A percentile compares a stretch with the other conserved stretches of the same genome.
These are phyloP conservation scores for Arrhamphus sclerolepis DNA, from an alignment of 2,797 vertebrate species.

Conservation along the genomic window DNA sequence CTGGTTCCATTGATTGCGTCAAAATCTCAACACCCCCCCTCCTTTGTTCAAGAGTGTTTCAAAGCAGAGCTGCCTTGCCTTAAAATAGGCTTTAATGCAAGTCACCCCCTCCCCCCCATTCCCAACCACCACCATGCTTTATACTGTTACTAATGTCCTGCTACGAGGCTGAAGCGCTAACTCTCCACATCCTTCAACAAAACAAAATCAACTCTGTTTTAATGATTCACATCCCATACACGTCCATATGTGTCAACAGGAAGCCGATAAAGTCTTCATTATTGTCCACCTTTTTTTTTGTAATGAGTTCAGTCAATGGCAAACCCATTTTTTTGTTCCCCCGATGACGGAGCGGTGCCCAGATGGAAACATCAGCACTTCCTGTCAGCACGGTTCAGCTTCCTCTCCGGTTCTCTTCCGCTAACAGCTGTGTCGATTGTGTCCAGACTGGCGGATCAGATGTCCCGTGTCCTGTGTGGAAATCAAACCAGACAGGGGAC, in stretches of 20 bases:
- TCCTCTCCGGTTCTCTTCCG: constrained; percentile 35
- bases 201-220: constrained; percentile 34
- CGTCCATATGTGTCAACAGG: constrained; percentile 29
- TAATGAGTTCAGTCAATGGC: constrained; percentile 29
- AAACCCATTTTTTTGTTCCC: constrained; percentile 18
- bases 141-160: constrained; percentile 1
- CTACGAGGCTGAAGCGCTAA: constrained; percentile 5
- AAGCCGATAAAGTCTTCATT: constrained; percentile 42
- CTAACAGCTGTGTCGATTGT: constrained; percentile 51
- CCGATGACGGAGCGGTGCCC: constrained; percentile 19
- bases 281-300: constrained; percentile 20
- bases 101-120: constrained; percentile 12
- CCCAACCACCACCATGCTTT: neutral
- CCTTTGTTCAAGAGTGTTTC: constrained; percentile 5
- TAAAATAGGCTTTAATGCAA: constrained; percentile 17
- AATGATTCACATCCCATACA: constrained; percentile 28
- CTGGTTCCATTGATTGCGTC: constrained; percentile 49
- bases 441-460: constrained; percentile 68
- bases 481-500: constrained; percentile 71
- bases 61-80: constrained; percentile 9
- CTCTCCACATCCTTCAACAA: constrained; percentile 14
- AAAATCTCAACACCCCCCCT: constrained; percentile 26
- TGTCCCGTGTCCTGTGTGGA: constrained; percentile 57
- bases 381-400: constrained; percentile 52
- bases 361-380: constrained; percentile 36